A percentile compares a stretch with the other conserved stretches of the same genome.
phyloP scores from a whole-genome alignment of 2,113 vertebrate species.

The Indicator indicator region DNA sequence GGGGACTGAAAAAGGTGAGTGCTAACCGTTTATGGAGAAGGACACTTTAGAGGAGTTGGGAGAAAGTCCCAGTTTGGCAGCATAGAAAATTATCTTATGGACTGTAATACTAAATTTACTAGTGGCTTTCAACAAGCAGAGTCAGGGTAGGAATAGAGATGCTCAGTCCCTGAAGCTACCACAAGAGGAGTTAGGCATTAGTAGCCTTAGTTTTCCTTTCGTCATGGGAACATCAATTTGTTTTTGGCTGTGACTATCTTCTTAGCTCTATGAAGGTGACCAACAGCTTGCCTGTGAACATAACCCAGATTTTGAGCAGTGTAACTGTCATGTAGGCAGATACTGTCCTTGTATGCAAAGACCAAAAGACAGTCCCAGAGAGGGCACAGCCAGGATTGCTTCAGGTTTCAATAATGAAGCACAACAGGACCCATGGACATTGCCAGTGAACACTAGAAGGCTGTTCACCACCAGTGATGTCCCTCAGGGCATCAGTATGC shows the following conservation, averaged over 20 bases:
- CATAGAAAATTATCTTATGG: not conserved
- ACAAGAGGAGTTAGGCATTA: not conserved
- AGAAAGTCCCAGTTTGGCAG: rapidly evolving
- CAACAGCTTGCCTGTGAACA: conserved; percentile 30
- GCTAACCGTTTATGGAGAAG: not conserved
- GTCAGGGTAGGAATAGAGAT: not conserved
- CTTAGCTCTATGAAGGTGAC: not conserved
- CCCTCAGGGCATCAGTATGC: not conserved
- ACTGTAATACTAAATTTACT: not conserved
- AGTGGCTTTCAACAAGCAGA: not conserved
- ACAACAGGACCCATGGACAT: not conserved
- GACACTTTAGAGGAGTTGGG: not conserved
- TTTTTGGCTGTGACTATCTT: not conserved
- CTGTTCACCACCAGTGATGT: not conserved
- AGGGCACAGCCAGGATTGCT: not conserved
- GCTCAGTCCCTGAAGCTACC: not conserved
- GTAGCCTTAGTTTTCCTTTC: not conserved
- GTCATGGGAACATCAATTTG: not conserved
- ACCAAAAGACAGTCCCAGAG: not conserved
- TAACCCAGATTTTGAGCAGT: not conserved
- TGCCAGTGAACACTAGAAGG: not conserved
- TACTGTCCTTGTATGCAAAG: not conserved
- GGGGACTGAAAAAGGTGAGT: not conserved
- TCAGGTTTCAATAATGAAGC: not conserved
- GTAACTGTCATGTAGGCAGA: conserved; percentile 10